These are phyloP conservation scores for Tragelaphus scriptus DNA, from an alignment of 2,113 vertebrate species.

Conservation along the genomic window DNA sequence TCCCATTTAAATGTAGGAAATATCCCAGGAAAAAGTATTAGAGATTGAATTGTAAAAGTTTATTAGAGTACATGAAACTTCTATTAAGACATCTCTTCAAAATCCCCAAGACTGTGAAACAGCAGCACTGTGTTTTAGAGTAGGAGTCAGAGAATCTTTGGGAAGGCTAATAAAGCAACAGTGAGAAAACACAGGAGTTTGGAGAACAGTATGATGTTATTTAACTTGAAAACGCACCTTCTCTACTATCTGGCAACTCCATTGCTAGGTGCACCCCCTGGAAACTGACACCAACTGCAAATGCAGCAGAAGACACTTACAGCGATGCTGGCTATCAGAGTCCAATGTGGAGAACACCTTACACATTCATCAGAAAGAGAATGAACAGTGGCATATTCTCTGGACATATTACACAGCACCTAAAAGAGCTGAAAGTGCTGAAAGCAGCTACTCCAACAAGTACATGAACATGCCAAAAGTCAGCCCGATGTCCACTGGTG, in stretches of 20 bases:
- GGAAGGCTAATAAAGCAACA: neutral
- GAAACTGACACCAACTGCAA: neutral
- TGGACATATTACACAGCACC: neutral
- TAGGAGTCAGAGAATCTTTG: neutral
- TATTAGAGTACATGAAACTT: neutral
- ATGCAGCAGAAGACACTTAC: neutral
- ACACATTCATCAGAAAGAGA: neutral
- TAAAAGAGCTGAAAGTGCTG: neutral
- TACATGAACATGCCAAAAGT: neutral
- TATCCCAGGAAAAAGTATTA: neutral
- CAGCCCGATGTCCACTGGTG: neutral
- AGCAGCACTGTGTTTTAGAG: neutral
- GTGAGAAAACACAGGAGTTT: neutral
- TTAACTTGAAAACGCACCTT: neutral
- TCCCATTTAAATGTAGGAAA: neutral
- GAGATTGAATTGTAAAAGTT: neutral
- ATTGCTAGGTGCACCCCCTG: neutral
- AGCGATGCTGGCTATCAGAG: neutral
- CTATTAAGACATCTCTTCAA: neutral
- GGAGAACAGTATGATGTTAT: neutral
- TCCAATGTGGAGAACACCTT: neutral
- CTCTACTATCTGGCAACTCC: neutral
- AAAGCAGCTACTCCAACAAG: neutral
- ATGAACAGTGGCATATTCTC: neutral
- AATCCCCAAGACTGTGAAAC: neutral